Conservation (phyloP, 2,113 vertebrate species). For the Macrotis lagotis region DNA sequence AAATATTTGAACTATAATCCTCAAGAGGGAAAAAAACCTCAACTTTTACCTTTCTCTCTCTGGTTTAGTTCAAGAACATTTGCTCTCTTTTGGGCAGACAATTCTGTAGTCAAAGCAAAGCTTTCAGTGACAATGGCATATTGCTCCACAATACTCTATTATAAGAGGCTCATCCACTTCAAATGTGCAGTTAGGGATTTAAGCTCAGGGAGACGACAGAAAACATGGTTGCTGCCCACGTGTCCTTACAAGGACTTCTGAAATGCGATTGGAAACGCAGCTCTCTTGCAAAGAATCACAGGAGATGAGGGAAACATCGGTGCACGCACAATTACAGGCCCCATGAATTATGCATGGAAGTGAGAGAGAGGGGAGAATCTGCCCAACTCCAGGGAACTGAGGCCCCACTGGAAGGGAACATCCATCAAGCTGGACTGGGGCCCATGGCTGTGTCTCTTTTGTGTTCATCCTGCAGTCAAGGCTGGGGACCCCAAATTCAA, state of each 20-base stretch:
- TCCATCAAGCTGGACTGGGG: background rate
- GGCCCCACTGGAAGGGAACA: conserved; percentile 21
- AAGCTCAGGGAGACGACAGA: background rate
- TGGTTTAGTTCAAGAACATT: conserved; percentile 46
- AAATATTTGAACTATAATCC: conserved; percentile 38
- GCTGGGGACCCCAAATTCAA: background rate
- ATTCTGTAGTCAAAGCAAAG: conserved; percentile 29
- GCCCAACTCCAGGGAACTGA: background rate
- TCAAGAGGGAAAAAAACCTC: conserved; percentile 1
- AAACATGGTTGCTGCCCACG: background rate
- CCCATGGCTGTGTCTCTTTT: background rate
- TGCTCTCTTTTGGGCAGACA: conserved; percentile 31
- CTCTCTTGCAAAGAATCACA: conserved; percentile 31
- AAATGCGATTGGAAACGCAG: background rate
- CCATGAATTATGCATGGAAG: conserved; percentile 26
- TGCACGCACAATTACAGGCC: background rate
- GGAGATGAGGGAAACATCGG: conserved; percentile 28
- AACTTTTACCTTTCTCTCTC: conserved; percentile 18
- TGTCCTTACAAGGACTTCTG: conserved; percentile 27
- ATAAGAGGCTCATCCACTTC: background rate
- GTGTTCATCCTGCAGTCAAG: background rate
- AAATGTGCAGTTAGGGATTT: conserved; percentile 22
- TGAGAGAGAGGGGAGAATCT: background rate
- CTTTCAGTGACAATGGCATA: conserved; percentile 15
- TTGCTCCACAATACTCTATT: conserved; percentile 37